Percentiles rank a stretch among this genome's conserved stretches.
These are phyloP conservation scores for Aricia agestis DNA, from an alignment of 1,140 invertebrate species.

Conservation along the genomic window DNA sequence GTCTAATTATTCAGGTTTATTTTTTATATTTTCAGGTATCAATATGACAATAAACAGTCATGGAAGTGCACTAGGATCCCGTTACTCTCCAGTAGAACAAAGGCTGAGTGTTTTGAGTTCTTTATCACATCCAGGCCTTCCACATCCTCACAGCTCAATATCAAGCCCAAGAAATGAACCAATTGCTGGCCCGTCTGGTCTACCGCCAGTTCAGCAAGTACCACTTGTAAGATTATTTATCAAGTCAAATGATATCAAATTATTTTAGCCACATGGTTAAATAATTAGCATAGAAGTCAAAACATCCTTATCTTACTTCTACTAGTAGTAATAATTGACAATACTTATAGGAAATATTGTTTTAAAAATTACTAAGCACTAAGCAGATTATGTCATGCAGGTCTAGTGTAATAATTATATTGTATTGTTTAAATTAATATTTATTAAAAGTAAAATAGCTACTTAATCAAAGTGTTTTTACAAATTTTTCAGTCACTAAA, in stretches of 20 bases:
- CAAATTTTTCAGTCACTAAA: conserved; percentile 84
- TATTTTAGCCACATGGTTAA: too few relatives aligned
- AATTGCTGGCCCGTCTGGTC: conserved; percentile 84
- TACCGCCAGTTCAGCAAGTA: conserved; percentile 90
- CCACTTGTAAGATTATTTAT: conserved; percentile 82
- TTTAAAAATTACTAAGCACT: too few relatives aligned
- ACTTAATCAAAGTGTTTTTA: not conserved
- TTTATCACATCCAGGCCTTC: conserved; percentile 59
- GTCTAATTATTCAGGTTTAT: not conserved
- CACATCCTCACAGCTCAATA: conserved; percentile 60
- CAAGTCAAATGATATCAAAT: not conserved
- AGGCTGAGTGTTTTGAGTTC: conserved; percentile 60
- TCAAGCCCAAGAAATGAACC: conserved; percentile 83
- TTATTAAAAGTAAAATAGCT: too few relatives aligned
- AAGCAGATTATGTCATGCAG: too few relatives aligned
- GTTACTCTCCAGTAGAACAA: conserved; percentile 69
- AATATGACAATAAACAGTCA: conserved; percentile 76
- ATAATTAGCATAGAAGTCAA: too few relatives aligned
- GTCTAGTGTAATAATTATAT: too few relatives aligned
- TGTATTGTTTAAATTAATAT: too few relatives aligned
- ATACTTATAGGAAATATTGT: too few relatives aligned
- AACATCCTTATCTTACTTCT: too few relatives aligned
- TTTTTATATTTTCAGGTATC: conserved; percentile 56
- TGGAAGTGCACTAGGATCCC: conserved; percentile 45
- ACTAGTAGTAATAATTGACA: too few relatives aligned